Evolutionary conservation across 1,140 invertebrate genomes (phyloP), one percentile per base, ranked within the genome.

Genomic region (Piezodorus guildinii): DNA sequence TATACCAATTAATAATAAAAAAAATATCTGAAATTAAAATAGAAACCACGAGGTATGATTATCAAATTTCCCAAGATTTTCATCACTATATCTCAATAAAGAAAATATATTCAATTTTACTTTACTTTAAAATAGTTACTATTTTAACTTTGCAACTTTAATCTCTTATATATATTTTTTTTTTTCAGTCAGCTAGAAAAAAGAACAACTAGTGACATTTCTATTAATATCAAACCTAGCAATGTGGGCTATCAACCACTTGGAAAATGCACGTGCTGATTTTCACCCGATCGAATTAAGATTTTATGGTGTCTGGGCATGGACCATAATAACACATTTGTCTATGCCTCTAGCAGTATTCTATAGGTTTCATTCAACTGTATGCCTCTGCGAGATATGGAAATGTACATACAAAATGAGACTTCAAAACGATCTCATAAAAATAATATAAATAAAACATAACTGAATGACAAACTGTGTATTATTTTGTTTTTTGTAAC

Each of bases 321-420:
- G 95, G 95, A 96, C 92, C 12, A 96, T 96, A 68, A 96, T 98
- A 44, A 95, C 91, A 0, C 91, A 96, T 72, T 87, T 96, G 3
- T 91, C 91, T 0, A 94, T 96, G 85, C 95, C 94, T 0, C 74
- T 98, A 64, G 90, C 93, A 2, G 97, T 98, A 64, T 98, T 97
- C 76, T 97, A 96, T 77, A 81, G 94, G 59, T 96, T 96, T 77
- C 91, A 97, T 74, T 94, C 91, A 3, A 95, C 94, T 0, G 94
- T 97, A 9, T 97, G 94, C 72, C 78, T 98, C 19, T 96, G 94
- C 73, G 95, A 98, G 76, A 95, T 97, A 67, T 98, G 95, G 95
- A 96, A 96, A 75, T 80, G 91, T 66, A 90, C 93, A 16, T 97
- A 97, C 74, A 96, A 96, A 76, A 86, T 92, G 52, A 19, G 52